These are phyloP conservation scores for Tragopan temminckii DNA, from an alignment of 2,797 vertebrate species.

Conservation along the genomic window DNA sequence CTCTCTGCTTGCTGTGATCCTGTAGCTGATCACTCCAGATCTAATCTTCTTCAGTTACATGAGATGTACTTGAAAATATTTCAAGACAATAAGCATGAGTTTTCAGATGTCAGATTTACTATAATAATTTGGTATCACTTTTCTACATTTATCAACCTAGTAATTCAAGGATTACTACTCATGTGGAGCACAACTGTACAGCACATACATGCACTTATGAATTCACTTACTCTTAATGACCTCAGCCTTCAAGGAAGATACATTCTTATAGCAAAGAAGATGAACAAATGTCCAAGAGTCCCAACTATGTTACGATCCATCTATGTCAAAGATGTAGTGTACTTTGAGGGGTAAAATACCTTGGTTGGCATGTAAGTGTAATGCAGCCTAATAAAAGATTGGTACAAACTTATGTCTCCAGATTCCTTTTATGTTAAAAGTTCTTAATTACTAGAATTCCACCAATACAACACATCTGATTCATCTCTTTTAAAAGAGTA, in stretches of 20 bases:
- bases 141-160: accelerated
- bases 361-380: neutral
- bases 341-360: neutral
- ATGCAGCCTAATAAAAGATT: neutral
- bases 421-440: neutral
- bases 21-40: neutral
- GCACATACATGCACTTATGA: no score
- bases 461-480: neutral
- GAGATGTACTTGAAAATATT: neutral
- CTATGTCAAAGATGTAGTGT: neutral
- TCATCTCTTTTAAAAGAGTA: neutral
- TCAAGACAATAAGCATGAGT: neutral
- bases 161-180: neutral
- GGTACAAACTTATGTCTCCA: neutral
- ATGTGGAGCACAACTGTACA: neutral
- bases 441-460: neutral
- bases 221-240: neutral
- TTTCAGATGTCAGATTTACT: neutral
- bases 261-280: neutral
- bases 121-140: neutral
- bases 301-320: neutral
- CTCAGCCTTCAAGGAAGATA: neutral
- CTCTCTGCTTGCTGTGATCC: neutral
- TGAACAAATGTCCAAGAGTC: neutral
- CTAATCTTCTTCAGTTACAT: neutral